Percentiles rank a stretch among this genome's conserved stretches.
phyloP scores from a whole-genome alignment of 2,888 invertebrate genomes.

The Phasia obesa region DNA sequence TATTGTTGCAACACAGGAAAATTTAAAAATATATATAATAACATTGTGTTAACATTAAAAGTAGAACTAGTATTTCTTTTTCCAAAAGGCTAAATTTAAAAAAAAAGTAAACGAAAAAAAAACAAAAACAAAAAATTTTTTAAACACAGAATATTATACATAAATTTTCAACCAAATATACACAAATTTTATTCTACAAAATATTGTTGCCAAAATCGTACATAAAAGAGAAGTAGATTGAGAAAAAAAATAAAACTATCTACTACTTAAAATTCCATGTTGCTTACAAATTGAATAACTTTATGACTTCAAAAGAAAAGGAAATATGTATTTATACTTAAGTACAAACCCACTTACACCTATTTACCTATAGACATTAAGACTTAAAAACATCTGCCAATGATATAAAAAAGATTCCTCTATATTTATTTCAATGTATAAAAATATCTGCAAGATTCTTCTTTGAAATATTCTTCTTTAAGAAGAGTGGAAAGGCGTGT shows the following conservation, averaged over 20 bases:
- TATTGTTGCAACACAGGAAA: not conserved
- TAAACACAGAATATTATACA: constrained; percentile 26
- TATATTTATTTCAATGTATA: not conserved
- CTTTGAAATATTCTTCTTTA: constrained; percentile 30
- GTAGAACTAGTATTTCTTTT: constrained; percentile 38
- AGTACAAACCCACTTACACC: constrained; percentile 37
- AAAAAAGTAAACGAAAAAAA: not conserved
- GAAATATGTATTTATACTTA: constrained; percentile 39
- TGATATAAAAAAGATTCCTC: constrained; percentile 51
- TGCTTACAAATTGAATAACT: constrained; percentile 72
- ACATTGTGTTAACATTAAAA: constrained; percentile 32
- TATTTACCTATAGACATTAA: constrained; percentile 12
- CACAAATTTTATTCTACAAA: constrained; percentile 9
- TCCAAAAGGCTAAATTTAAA: constrained; percentile 12
- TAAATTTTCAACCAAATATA: constrained; percentile 37
- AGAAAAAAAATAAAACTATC: constrained; percentile 59
- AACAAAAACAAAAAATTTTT: not conserved
- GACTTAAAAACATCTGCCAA: constrained; percentile 30
- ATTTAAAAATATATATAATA: not conserved
- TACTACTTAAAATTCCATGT: constrained; percentile 72
- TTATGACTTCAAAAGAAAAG: constrained; percentile 69
- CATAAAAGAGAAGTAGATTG: not conserved
- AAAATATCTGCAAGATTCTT: constrained; percentile 36
- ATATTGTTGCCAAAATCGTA: too few relatives aligned
- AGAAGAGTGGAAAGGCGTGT: constrained; percentile 39